Evolutionary conservation across 2,888 invertebrate genomes (phyloP).

Genomic region (Calliscelio sp.): DNA sequence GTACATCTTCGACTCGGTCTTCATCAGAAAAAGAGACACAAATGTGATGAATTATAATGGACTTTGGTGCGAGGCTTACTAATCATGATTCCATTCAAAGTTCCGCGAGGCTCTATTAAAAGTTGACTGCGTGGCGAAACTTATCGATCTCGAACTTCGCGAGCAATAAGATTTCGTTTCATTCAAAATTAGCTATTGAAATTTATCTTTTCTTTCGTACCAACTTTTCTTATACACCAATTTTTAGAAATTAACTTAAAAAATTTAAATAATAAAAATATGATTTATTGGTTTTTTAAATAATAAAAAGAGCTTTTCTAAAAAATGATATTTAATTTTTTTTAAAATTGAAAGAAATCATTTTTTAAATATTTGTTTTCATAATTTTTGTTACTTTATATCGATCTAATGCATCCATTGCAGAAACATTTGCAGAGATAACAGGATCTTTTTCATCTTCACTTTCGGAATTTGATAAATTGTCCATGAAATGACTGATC

Average conservation of each 20-base stretch:
- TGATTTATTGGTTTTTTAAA: not conserved
- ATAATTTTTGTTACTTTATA: slow-evolving; percentile 31
- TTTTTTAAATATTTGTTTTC: not conserved
- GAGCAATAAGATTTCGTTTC: slow-evolving; percentile 48
- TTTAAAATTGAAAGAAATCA: not conserved
- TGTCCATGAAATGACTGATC: slow-evolving; percentile 26
- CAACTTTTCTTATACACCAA: not conserved
- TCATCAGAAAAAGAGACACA: slow-evolving; percentile 29
- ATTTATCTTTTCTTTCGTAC: slow-evolving; percentile 29
- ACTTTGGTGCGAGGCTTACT: slow-evolving; percentile 22
- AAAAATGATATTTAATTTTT: not conserved
- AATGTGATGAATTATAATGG: slow-evolving; percentile 53
- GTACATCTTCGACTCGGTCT: slow-evolving; percentile 40
- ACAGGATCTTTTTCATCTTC: slow-evolving; percentile 47
- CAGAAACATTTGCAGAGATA: slow-evolving; percentile 26
- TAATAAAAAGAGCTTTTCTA: not conserved
- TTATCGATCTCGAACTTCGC: slow-evolving; percentile 29
- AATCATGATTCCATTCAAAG: slow-evolving; percentile 36
- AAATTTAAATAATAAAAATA: not conserved
- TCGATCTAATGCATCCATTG: slow-evolving; percentile 46
- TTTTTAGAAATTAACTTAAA: no score
- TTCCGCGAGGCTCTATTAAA: slow-evolving; percentile 34
- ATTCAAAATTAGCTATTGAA: slow-evolving; percentile 43
- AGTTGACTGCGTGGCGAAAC: slow-evolving; percentile 31
- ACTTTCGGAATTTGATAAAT: slow-evolving; percentile 28